Evolutionary conservation across 2,113 vertebrate genomes (phyloP).

Genomic region (Oenanthe oenanthe): DNA sequence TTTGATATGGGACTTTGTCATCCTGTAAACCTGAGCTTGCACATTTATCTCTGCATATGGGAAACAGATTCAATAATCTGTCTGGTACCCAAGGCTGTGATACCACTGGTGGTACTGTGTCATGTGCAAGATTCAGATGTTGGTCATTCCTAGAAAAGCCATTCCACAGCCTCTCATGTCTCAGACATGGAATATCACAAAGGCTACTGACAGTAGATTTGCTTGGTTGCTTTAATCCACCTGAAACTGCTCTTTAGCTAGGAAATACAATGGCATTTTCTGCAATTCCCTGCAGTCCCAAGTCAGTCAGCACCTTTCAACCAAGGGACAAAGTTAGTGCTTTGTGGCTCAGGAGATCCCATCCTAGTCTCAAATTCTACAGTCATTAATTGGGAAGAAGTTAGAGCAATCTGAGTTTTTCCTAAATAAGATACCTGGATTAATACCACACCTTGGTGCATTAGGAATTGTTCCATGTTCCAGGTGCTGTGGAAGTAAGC

Average conservation of each 20-base stretch:
- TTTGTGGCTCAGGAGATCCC: not conserved
- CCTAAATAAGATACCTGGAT: not conserved
- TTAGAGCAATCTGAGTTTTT: not conserved
- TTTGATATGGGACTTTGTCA: not conserved
- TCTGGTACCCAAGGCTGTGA: not conserved
- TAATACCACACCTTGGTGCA: not conserved
- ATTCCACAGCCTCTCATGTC: not conserved
- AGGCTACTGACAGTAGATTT: not conserved
- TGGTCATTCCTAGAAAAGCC: not conserved
- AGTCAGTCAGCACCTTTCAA: not conserved
- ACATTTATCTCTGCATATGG: not conserved
- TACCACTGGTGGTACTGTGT: not conserved
- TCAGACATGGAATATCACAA: not conserved
- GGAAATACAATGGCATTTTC: not conserved
- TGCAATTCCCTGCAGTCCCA: not conserved
- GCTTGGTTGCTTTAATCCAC: rapidly evolving
- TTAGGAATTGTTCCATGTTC: not conserved
- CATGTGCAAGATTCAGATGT: not conserved
- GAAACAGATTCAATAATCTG: not conserved
- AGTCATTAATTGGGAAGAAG: not conserved
- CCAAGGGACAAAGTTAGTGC: not conserved
- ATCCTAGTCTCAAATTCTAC: not conserved
- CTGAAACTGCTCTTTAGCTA: not conserved
- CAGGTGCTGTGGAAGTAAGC: not conserved
- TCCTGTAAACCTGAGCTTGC: not conserved